A percentile compares a stretch with the other conserved stretches of the same genome.
Evolutionary conservation across 1,140 invertebrate species (phyloP).

Genomic region (Tetramorium parvispinum): DNA sequence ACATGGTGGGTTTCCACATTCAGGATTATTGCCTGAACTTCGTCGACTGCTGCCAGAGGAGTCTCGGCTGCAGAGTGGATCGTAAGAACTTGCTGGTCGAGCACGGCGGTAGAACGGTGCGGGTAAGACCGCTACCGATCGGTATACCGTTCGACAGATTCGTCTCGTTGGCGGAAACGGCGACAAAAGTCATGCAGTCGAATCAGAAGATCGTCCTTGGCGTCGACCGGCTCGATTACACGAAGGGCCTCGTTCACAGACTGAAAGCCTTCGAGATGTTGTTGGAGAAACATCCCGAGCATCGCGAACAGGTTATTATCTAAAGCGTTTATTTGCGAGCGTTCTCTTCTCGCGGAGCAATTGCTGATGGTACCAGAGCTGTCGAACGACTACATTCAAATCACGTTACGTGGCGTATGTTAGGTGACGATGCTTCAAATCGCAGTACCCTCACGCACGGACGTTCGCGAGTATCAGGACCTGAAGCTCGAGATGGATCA

Average conservation of each 20-base stretch:
- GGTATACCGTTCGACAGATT: conserved; percentile 95
- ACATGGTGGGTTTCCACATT: conserved; percentile 97
- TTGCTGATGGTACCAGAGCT: conserved; percentile 9
- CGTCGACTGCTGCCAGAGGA: conserved; percentile 95
- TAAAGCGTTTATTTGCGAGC: not conserved
- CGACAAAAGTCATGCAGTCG: conserved; percentile 89
- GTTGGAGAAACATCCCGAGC: conserved; percentile 94
- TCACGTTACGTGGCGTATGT: conserved; percentile 16
- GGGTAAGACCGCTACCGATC: conserved; percentile 93
- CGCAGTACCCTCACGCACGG: conserved; percentile 95
- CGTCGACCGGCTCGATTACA: conserved; percentile 96
- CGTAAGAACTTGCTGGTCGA: conserved; percentile 94
- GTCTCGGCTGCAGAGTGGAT: conserved; percentile 94
- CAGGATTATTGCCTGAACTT: conserved; percentile 96
- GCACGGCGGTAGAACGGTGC: conserved; percentile 93
- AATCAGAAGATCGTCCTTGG: conserved; percentile 94
- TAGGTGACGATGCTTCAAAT: conserved; percentile 92
- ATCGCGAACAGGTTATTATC: conserved; percentile 90
- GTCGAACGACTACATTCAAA: not conserved
- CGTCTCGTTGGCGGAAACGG: conserved; percentile 92
- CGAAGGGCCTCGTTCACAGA: conserved; percentile 95
- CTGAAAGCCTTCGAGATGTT: conserved; percentile 94
- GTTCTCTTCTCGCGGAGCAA: not conserved
- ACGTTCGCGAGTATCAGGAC: conserved; percentile 96
- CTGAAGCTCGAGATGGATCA: conserved; percentile 96